Base-by-base conservation (phyloP, 2,113 vertebrate species). In the Solenodon paradoxus region DNA sequence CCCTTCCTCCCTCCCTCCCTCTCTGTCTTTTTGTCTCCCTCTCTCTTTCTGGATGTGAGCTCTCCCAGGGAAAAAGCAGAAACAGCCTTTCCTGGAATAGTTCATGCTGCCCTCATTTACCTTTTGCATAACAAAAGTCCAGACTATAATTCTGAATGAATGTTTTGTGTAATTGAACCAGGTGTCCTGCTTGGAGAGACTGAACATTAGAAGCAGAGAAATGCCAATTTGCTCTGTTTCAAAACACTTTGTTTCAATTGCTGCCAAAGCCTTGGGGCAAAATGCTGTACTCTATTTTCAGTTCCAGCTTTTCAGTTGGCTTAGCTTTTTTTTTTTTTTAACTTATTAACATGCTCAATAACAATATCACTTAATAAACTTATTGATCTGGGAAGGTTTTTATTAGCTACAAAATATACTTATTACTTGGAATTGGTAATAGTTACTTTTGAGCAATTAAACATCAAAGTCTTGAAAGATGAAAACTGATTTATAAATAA, bases 181-280 rank as follows among this genome's bases (percentile, higher is more conserved):
- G 98, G 98, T 98, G 98, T 98, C 97, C 97, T 61, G 35, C 92
- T 97, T 96, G 94, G 95, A 97, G 93, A 98, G 96, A 93, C 32
- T 72, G 91, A 86, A 90, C 97, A 64, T 97, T 96, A 96, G 96
- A 97, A 98, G 97, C 97, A 98, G 97, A 97, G 95, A 98, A 98
- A 98, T 97, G 97, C 97, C 98, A 98, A 97, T 97, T 98, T 97
- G 95, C 93, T 98, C 97, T 97, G 96, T 98, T 98, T 98, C 97
- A 97, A 98, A 98, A 98, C 75, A 89, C 92, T 98, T 97, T 35
- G 94, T 98, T 98, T 98, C 97, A 98, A 96, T 97, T 9, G 13
- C 79, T 98, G 98, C 98, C 98, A 98, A 98, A 90, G 93, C 98
- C 98, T 59, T 82, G 53, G 97, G 98, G 98, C 96, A 97, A 84